A percentile compares a stretch with the other conserved stretches of the same genome.
Conservation (phyloP, 2,797 vertebrate genomes). For the Antrozous pallidus region DNA sequence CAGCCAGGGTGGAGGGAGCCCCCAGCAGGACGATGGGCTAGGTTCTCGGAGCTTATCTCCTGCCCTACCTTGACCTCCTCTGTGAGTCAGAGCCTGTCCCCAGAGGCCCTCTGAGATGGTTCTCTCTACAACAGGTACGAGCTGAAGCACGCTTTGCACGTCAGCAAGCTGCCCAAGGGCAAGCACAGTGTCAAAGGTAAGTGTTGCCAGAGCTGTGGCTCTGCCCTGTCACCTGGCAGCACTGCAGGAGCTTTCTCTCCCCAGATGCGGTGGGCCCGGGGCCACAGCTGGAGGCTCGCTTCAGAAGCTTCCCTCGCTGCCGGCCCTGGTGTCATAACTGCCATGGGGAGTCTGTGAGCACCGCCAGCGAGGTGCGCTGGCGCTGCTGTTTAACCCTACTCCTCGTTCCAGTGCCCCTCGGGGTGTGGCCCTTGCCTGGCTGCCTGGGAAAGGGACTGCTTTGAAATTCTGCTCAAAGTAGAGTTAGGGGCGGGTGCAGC, state of each 20-base stretch:
- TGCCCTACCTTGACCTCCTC: not conserved
- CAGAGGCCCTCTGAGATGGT: not conserved
- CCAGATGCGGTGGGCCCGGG: not conserved
- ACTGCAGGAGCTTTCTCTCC: not conserved
- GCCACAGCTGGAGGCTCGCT: not conserved
- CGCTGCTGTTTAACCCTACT: not conserved
- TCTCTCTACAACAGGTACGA: slow-evolving; percentile 88
- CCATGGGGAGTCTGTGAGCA: not conserved
- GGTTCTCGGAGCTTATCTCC: not conserved
- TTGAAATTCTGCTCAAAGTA: not conserved
- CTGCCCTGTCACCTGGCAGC: no score
- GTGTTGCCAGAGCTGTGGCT: not conserved
- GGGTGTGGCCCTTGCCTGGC: not conserved
- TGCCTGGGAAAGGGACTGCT: not conserved
- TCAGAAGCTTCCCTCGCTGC: not conserved
- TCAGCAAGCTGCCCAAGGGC: slow-evolving; percentile 96
- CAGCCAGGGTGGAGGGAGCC: not conserved
- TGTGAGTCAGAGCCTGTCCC: not conserved
- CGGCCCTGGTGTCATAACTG: not conserved
- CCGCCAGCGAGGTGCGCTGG: no score
- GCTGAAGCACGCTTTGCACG: slow-evolving; percentile 95
- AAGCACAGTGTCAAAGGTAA: slow-evolving; percentile 99
- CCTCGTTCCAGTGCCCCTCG: rapidly evolving
- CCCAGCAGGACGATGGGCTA: not conserved
- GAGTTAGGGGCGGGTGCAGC: rapidly evolving